Evolutionary conservation across 2,113 vertebrate species (phyloP).

Genomic region (Chloropsis cyanopogon): DNA sequence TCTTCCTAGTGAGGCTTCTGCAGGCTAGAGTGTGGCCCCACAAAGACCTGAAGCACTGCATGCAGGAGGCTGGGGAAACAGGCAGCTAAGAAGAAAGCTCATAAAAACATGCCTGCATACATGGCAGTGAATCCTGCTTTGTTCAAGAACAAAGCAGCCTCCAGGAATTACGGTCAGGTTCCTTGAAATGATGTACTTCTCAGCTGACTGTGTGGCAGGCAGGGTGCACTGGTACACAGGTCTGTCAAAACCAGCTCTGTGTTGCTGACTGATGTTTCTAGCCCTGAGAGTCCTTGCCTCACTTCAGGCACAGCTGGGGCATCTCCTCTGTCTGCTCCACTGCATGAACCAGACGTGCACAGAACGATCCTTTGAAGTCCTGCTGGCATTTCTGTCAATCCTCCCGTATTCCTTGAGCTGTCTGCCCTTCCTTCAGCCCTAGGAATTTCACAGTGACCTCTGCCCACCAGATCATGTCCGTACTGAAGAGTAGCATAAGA

Average conservation of each 20-base stretch:
- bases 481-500: neutral
- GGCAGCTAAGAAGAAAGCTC: neutral
- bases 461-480: neutral
- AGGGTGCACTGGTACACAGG: neutral
- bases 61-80: neutral
- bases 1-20: neutral
- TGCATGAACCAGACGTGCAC: rapidly evolving
- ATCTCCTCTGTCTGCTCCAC: neutral
- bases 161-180: neutral
- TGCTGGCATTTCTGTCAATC: neutral
- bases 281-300: rapidly evolving
- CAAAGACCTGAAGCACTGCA: neutral
- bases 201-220: neutral
- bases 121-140: neutral
- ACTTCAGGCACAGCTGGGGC: neutral
- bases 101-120: neutral
- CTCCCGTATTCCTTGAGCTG: neutral
- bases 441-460: neutral
- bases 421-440: neutral
- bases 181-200: neutral
- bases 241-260: neutral
- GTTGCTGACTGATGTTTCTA: neutral
- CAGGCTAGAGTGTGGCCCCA: neutral
- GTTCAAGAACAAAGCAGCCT: neutral
- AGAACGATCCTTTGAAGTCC: neutral